Base-by-base conservation (phyloP, 2,113 vertebrate species). In the Hippoglossus stenolepis region DNA sequence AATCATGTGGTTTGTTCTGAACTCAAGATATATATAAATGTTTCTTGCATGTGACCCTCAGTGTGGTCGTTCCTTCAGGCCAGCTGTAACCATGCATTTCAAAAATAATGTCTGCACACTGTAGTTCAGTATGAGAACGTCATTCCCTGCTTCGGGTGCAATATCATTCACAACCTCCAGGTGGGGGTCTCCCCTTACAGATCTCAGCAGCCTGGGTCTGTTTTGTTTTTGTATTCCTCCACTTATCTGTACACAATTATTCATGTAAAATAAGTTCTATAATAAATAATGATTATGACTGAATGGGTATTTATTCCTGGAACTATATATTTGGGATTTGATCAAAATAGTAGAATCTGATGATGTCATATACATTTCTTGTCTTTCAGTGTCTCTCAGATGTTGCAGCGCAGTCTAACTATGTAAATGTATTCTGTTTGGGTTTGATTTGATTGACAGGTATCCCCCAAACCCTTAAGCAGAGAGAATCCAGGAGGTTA, bases 371-470 rank as follows among this genome's bases (percentile, higher is more conserved):
- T 13, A 61, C 7, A 26, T 51, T 21, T 70, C 20, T 38, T 21
- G 21, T 17, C 56, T 56, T 73, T 73, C 9, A 64, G 17, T 61
- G 28, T 64, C 12, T 70, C 49, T 84, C 62, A 79, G 53, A 85
- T 78, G 69, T 73, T 88, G 59, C 69, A 54, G 60, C 51, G 61
- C 56, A 61, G 69, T 75, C 67, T 79, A 85, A 79, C 67, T 86
- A 89, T 89, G 84, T 84, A 86, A 90, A 91, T 88, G 18, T 86
- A 89, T 91, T 85, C 75, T 45, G 74, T 74, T 58, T 85, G 65
- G 59, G 70, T 85, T 86, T 80, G 77, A 88, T 75, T 80, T 91
- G 89, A 92, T 85, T 91, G 91, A 82, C 89, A 86, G 85, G 57
- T 86, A 80, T 79, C 70, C 70, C 75, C 80, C 57, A 72, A 84